Evolutionary conservation across 2,797 vertebrate genomes (phyloP).

Genomic region (Lutjanus argentimaculatus): DNA sequence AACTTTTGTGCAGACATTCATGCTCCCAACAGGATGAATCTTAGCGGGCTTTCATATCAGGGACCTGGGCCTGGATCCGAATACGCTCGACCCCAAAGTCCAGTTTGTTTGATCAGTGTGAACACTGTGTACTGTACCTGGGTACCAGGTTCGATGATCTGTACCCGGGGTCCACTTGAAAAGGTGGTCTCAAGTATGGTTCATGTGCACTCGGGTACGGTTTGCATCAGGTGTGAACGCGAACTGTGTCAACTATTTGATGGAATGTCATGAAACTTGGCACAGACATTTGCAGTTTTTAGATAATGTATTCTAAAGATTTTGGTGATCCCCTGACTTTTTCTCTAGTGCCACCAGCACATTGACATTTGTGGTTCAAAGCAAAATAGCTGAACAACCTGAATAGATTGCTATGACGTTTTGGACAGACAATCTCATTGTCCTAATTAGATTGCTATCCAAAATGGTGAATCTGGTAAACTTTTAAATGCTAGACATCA

Average conservation of each 20-base stretch:
- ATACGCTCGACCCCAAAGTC: too few species aligned
- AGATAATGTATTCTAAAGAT: background rate
- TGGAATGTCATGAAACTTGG: background rate
- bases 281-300: background rate
- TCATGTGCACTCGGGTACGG: too few species aligned
- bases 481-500: too few species aligned
- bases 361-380: background rate
- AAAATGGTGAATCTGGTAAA: too few species aligned
- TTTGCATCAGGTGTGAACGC: too few species aligned
- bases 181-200: too few species aligned
- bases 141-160: too few species aligned
- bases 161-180: too few species aligned
- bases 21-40: background rate
- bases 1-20: background rate
- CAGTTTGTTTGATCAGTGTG: too few species aligned
- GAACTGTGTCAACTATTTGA: background rate
- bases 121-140: too few species aligned
- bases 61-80: too few species aligned
- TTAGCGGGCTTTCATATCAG: too few species aligned
- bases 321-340: background rate
- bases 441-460: background rate
- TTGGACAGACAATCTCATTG: background rate
- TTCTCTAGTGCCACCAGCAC: background rate
- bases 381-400: background rate
- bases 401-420: background rate